phyloP scores from a whole-genome alignment of 1,140 invertebrate genomes.

The Aleiodes sp. region DNA sequence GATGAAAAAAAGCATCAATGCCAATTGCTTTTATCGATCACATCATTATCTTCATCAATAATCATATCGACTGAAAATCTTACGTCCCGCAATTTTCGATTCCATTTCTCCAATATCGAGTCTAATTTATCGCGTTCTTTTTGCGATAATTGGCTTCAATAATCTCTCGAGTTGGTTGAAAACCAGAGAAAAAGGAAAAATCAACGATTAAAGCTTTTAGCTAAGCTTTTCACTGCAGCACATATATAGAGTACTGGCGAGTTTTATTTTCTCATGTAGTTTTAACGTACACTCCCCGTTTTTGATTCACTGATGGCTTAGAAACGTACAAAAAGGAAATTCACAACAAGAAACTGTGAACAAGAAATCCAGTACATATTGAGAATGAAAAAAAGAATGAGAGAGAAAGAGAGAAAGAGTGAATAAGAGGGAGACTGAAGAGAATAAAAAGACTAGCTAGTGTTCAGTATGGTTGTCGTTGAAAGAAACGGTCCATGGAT shows the following conservation, averaged over 20 bases:
- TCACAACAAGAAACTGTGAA: background rate
- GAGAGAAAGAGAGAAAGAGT: background rate
- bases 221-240: constrained; percentile 6
- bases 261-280: constrained; percentile 37
- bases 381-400: background rate
- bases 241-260: constrained; percentile 10
- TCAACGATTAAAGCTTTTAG: constrained; percentile 40
- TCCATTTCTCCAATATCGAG: no score
- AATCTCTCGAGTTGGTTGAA: no score
- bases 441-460: background rate
- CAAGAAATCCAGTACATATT: constrained; percentile 11
- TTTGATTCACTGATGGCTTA: background rate
- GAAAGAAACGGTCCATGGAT: constrained; percentile 42
- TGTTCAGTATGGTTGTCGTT: constrained; percentile 30
- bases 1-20: no score
- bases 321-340: constrained; percentile 8
- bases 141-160: no score
- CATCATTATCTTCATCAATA: no score
- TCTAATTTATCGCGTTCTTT: no score
- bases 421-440: background rate
- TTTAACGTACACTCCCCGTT: constrained; percentile 2
- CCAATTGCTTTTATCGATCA: no score
- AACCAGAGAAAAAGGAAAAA: constrained; percentile 26
- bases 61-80: no score
- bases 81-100: no score